Conservation (phyloP, 2,888 invertebrate species). For the Diadegma fenestrale region DNA sequence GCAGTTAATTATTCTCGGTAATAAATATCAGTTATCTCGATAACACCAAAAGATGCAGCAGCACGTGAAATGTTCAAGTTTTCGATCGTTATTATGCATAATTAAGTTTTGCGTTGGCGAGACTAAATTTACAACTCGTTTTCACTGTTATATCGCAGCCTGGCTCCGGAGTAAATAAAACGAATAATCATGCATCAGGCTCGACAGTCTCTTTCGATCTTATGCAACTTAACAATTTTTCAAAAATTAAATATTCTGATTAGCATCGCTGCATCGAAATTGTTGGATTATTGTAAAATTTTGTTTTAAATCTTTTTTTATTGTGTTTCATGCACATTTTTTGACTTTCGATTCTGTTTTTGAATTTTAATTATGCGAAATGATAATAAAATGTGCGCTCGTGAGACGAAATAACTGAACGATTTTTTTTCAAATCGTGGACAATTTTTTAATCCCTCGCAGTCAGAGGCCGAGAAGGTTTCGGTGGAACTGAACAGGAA, state of each 20-base stretch:
- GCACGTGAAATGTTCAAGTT: neutral
- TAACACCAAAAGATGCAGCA: neutral
- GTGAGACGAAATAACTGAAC: no score
- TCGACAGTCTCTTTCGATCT: neutral
- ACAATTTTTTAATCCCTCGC: neutral
- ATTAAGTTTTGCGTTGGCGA: slow-evolving; percentile 34
- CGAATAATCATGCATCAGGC: slow-evolving; percentile 3
- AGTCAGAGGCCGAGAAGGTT: slow-evolving; percentile 79
- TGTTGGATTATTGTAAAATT: neutral
- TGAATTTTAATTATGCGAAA: no score
- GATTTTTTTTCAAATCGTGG: neutral
- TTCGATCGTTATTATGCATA: slow-evolving; percentile 14
- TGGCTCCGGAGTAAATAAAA: slow-evolving; percentile 15
- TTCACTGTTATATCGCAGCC: slow-evolving; percentile 19
- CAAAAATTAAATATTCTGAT: neutral
- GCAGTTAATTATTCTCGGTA: slow-evolving; percentile 17
- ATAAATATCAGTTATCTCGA: slow-evolving; percentile 16
- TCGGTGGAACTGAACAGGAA: slow-evolving; percentile 89
- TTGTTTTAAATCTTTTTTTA: no score
- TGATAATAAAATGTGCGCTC: no score
- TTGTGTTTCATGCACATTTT: no score
- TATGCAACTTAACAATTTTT: neutral
- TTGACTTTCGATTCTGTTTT: no score
- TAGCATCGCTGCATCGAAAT: neutral
- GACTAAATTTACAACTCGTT: slow-evolving; percentile 17